These are phyloP conservation scores for Sebastes cheni DNA, from an alignment of 2,797 vertebrate species.

Conservation along the genomic window DNA sequence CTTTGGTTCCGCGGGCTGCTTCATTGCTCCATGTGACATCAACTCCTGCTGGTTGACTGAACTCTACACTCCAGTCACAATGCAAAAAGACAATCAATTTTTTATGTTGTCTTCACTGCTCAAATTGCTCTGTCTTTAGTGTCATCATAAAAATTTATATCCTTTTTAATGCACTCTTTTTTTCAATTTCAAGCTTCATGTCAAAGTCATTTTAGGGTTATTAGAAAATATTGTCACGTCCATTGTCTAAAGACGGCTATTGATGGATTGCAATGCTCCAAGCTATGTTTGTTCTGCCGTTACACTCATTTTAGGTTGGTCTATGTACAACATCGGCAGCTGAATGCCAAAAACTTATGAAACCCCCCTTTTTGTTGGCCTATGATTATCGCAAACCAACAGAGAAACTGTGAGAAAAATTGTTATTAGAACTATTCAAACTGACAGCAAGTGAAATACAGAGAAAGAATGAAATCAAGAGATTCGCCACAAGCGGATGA, in stretches of 20 bases:
- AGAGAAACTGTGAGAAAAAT: neutral
- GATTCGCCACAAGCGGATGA: slow-evolving; percentile 16
- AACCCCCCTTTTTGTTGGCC: neutral
- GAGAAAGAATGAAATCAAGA: slow-evolving; percentile 11
- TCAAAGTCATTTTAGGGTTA: neutral
- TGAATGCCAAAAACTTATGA: neutral
- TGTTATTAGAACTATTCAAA: neutral
- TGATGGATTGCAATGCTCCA: neutral
- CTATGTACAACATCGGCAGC: neutral
- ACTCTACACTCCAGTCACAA: neutral
- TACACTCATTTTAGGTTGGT: neutral
- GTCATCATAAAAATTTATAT: neutral
- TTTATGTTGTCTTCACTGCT: neutral
- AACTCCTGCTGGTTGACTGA: neutral
- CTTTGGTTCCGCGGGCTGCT: neutral
- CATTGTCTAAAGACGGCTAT: neutral
- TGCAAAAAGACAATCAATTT: neutral
- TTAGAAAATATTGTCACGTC: neutral
- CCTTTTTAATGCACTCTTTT: neutral
- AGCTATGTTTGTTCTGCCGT: neutral
- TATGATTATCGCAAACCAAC: neutral
- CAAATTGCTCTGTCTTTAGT: neutral
- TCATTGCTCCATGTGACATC: neutral
- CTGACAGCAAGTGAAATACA: neutral
- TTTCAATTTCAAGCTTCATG: neutral